A percentile compares a stretch with the other conserved stretches of the same genome.
Conservation (phyloP, 2,888 invertebrate species). For the Sialis fuliginosa region DNA sequence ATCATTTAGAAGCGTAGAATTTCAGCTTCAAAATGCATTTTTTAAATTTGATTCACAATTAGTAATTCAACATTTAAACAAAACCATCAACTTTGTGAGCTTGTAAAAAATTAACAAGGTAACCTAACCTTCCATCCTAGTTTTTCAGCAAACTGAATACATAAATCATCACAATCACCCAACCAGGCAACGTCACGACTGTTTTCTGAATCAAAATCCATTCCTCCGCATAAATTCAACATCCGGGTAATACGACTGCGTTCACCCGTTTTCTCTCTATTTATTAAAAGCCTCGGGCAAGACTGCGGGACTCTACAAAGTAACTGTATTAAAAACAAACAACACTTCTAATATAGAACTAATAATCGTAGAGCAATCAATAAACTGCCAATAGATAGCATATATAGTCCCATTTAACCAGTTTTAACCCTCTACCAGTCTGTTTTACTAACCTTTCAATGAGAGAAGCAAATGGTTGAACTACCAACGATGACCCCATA, state of each 20-base stretch:
- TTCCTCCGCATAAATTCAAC: conserved; percentile 33
- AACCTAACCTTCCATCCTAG: conserved; percentile 67
- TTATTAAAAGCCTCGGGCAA: conserved; percentile 72
- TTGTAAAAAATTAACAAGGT: no score
- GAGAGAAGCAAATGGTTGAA: conserved; percentile 87
- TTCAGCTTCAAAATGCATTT: no score
- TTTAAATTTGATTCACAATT: no score
- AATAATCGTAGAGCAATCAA: background rate
- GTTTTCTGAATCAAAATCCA: conserved; percentile 46
- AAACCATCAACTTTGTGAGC: no score
- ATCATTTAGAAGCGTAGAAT: no score
- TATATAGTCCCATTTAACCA: no score
- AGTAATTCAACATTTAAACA: no score
- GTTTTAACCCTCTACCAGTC: no score
- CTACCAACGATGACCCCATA: conserved; percentile 87
- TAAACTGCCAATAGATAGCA: no score
- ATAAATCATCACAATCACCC: conserved; percentile 72
- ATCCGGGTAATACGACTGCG: conserved; percentile 20
- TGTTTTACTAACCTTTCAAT: conserved; percentile 46
- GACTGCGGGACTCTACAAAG: conserved; percentile 39
- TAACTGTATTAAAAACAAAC: background rate
- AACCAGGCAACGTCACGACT: conserved; percentile 64
- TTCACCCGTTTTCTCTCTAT: conserved; percentile 57
- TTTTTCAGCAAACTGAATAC: conserved; percentile 49
- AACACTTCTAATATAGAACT: no score